phyloP scores from a whole-genome alignment of 2,113 vertebrate species.

The Pseudonaja textilis region DNA sequence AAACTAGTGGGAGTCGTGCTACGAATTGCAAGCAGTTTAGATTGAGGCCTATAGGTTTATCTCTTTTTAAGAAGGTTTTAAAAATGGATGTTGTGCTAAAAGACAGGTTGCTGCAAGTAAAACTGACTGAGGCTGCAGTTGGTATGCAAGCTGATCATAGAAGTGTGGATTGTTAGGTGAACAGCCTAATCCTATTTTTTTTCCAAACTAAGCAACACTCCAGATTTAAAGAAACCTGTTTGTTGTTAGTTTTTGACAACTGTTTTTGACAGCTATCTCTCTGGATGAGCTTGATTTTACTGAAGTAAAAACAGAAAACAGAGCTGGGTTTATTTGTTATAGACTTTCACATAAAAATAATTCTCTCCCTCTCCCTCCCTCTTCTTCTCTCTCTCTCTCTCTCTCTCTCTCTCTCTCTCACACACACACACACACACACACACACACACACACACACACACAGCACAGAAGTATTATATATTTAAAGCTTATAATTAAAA shows the following conservation, averaged over 20 bases:
- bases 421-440: too few species aligned
- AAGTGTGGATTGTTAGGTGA: background rate
- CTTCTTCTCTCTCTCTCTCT: too few species aligned
- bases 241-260: conserved; percentile 31
- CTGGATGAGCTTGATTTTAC: conserved; percentile 35
- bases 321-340: background rate
- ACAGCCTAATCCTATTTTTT: conserved; percentile 9
- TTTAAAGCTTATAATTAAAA: background rate
- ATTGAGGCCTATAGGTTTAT: background rate
- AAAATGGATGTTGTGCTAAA: background rate
- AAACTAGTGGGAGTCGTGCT: background rate
- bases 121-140: background rate
- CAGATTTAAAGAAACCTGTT: conserved; percentile 4
- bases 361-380: too few species aligned
- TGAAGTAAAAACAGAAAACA: conserved; percentile 24
- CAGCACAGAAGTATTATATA: background rate
- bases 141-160: background rate
- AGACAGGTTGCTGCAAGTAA: background rate
- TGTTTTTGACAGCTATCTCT: conserved; percentile 31
- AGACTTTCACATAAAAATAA: background rate
- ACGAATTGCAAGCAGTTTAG: background rate
- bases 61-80: background rate
- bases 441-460: background rate
- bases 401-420: too few species aligned
- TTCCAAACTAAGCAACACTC: background rate